phyloP scores from a whole-genome alignment of 1,140 invertebrate genomes.

The Plectrocnemia conspersa region DNA sequence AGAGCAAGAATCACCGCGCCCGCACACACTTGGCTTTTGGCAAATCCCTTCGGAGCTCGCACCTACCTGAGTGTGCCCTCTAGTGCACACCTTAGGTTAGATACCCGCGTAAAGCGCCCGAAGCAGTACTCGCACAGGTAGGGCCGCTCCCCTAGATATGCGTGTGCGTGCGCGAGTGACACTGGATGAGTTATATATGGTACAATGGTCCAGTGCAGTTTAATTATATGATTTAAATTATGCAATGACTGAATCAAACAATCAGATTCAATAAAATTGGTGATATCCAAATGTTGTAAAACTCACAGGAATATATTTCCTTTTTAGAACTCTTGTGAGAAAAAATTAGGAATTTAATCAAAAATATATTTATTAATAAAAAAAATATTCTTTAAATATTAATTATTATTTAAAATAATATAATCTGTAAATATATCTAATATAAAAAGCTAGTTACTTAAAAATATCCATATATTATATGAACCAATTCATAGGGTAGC shows the following conservation, averaged over 20 bases:
- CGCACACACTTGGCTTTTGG: conserved; percentile 18
- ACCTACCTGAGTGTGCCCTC: conserved; percentile 46
- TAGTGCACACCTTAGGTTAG: conserved; percentile 45
- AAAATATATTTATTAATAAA: too few species aligned
- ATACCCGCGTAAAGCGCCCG: conserved; percentile 50
- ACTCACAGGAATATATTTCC: too few species aligned
- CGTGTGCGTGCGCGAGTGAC: conserved; percentile 23
- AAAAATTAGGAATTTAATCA: too few species aligned
- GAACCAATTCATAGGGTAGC: too few species aligned
- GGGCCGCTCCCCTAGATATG: conserved; percentile 44
- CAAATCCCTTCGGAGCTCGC: conserved; percentile 15
- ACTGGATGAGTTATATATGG: conserved; percentile 5
- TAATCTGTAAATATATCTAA: too few species aligned
- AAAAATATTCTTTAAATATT: too few species aligned
- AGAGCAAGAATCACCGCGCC: conserved; percentile 19
- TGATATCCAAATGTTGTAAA: too few species aligned
- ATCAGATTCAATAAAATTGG: too few species aligned
- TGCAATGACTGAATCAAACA: neutral
- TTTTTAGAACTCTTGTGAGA: too few species aligned
- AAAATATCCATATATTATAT: too few species aligned
- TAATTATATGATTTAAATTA: neutral
- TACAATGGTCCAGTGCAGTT: neutral
- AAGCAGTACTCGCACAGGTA: conserved; percentile 52
- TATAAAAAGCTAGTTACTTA: too few species aligned
- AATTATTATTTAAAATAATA: too few species aligned